A percentile compares a stretch with the other conserved stretches of the same genome.
Evolutionary conservation across 2,797 vertebrate genomes (phyloP).

Genomic region (Thalassophryne amazonica): DNA sequence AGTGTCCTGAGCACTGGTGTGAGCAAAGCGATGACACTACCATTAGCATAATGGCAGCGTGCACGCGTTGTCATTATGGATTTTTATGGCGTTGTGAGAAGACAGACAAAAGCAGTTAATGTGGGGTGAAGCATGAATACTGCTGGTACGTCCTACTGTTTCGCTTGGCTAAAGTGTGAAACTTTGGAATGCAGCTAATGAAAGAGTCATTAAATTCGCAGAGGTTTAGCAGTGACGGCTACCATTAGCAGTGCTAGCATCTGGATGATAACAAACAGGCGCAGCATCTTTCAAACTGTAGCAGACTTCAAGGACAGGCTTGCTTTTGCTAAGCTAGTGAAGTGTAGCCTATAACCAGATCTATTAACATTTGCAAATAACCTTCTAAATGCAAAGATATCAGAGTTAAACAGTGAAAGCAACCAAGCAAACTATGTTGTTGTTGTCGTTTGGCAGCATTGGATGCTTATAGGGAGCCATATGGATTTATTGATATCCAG

Average conservation of each 20-base stretch:
- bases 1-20: constrained; percentile 69
- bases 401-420: no score
- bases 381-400: constrained; percentile 3
- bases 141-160: constrained; percentile 19
- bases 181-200: constrained; percentile 3
- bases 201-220: constrained; percentile 24
- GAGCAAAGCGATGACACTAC: constrained; percentile 71
- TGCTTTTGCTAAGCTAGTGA: constrained; percentile 20
- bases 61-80: constrained; percentile 63
- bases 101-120: constrained; percentile 68
- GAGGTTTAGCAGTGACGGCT: constrained; percentile 11
- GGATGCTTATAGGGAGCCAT: constrained; percentile 47
- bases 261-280: constrained; percentile 13
- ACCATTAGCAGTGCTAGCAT: constrained; percentile 14
- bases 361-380: constrained; percentile 26
- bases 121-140: constrained; percentile 4
- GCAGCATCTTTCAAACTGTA: constrained; percentile 4
- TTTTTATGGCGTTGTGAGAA: constrained; percentile 67
- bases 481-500: constrained; percentile 27
- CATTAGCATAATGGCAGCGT: constrained; percentile 73
- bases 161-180: constrained; percentile 3
- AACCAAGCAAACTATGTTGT: no score
- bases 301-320: constrained; percentile 26
- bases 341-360: constrained; percentile 22
- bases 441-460: no score